These are phyloP conservation scores for Chrysochloris asiatica DNA, from an alignment of 2,113 vertebrate genomes.

Conservation along the genomic window DNA sequence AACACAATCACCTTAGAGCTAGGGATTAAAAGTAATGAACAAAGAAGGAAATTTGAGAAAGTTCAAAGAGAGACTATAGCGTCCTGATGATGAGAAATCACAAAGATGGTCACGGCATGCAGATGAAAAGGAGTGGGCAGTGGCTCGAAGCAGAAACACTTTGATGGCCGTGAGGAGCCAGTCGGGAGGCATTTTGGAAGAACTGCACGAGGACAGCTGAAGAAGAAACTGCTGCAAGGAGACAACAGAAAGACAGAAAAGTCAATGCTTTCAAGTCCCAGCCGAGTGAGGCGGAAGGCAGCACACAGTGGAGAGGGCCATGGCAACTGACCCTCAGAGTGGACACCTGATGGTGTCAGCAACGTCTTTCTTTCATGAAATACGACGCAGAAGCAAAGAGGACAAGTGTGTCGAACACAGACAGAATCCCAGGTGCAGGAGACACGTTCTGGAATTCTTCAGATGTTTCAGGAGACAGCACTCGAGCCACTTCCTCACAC, in stretches of 20 bases:
- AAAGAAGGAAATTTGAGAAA: background rate
- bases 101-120: background rate
- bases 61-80: background rate
- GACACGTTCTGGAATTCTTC: background rate
- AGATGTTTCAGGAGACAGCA: background rate
- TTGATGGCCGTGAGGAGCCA: background rate
- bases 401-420: fast-evolving
- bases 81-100: background rate
- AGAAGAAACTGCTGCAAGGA: fast-evolving
- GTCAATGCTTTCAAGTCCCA: background rate
- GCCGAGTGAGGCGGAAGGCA: too few species aligned
- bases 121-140: background rate
- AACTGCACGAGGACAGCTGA: background rate
- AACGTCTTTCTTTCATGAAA: too few species aligned
- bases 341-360: too few species aligned
- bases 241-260: background rate
- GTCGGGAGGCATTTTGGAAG: background rate
- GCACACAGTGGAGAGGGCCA: background rate
- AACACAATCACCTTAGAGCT: too few species aligned
- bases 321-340: background rate
- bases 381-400: background rate
- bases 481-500: background rate
- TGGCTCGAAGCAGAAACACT: background rate
- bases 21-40: background rate
- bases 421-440: background rate